phyloP scores from a whole-genome alignment of 2,888 invertebrate species.

The Metacarcinus magister region DNA sequence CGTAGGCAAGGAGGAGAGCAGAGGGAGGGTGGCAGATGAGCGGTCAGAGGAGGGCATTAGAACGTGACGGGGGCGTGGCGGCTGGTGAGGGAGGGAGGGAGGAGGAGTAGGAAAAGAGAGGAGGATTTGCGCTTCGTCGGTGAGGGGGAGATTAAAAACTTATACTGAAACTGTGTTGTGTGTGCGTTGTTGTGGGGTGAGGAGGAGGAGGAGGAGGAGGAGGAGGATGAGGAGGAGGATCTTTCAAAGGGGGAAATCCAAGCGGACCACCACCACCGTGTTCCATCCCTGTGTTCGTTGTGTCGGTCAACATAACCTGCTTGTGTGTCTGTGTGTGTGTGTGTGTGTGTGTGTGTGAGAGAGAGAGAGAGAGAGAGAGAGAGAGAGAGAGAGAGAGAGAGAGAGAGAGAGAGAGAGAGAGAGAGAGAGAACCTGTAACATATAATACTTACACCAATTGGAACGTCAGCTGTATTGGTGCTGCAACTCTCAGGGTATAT shows the following conservation, averaged over 20 bases:
- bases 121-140: constrained; percentile 12
- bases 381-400: constrained; percentile 42
- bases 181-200: neutral
- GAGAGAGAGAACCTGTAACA: neutral
- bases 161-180: neutral
- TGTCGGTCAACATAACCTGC: neutral
- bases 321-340: neutral
- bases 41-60: neutral
- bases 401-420: neutral
- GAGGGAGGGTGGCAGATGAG: neutral
- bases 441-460: neutral
- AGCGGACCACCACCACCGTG: neutral
- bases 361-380: constrained; percentile 20
- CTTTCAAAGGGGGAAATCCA: neutral
- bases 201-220: neutral
- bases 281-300: neutral
- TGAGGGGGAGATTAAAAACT: neutral
- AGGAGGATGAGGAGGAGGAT: neutral
- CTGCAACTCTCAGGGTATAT: neutral
- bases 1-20: neutral
- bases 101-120: neutral
- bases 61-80: neutral
- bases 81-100: neutral
- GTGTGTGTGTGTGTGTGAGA: neutral
- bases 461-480: constrained; percentile 16